These are phyloP conservation scores for Caenorhabditis elegans DNA, from an alignment of 1,140 invertebrate species.

Conservation along the genomic window WBcel235 BX284605.5:9385501-9386000, in stretches of 20 bases:
- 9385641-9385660: not conserved
- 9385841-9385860: not conserved
- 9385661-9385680: not conserved
- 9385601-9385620: not conserved
- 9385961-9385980: not conserved
- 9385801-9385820: not conserved
- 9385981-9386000: constrained; percentile 1
- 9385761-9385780: not conserved
- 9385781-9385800: not conserved
- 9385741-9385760: constrained; percentile 5
- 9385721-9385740: not conserved
- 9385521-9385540: too few relatives aligned
- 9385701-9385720: not conserved
- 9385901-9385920: not conserved
- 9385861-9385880: constrained; percentile 14
- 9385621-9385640: constrained; percentile 16
- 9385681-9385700: not conserved
- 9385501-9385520: too few relatives aligned
- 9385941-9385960: not conserved
- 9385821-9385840: not conserved
- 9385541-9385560: too few relatives aligned
- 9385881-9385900: constrained; percentile 21
- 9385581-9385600: too few relatives aligned
- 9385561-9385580: too few relatives aligned
- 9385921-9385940: not conserved